Evolutionary conservation across 2,888 invertebrate genomes (phyloP).

Genomic region (Plutella xylostella): DNA sequence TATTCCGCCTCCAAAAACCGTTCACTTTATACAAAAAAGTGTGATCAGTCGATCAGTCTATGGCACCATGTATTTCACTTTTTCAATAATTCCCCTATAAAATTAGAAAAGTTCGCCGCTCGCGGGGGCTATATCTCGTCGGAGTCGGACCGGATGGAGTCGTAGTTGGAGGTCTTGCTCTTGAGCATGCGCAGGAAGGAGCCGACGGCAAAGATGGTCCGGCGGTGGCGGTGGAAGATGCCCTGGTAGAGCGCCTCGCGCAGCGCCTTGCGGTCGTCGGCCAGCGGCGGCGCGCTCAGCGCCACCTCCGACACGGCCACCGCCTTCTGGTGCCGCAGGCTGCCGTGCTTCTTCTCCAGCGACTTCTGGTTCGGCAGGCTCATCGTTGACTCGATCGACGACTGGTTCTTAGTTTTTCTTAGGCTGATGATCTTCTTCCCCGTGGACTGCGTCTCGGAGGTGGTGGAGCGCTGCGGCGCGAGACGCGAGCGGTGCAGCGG

Average conservation of each 20-base stretch:
- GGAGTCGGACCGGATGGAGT: conserved; percentile 75
- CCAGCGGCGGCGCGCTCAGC: conserved; percentile 53
- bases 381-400: conserved; percentile 65
- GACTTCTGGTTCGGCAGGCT: conserved; percentile 66
- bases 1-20: conserved; percentile 23
- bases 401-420: conserved; percentile 62
- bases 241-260: conserved; percentile 82
- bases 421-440: conserved; percentile 56
- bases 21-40: conserved; percentile 33
- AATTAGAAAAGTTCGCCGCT: conserved; percentile 17
- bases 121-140: conserved; percentile 63
- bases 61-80: conserved; percentile 43
- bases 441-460: conserved; percentile 58
- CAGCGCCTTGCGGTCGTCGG: conserved; percentile 75
- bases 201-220: conserved; percentile 81
- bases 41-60: conserved; percentile 52
- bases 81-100: background rate
- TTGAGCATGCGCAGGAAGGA: conserved; percentile 81
- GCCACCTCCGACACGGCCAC: conserved; percentile 72
- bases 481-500: conserved; percentile 59
- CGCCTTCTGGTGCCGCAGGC: conserved; percentile 71
- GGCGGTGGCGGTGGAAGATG: conserved; percentile 80
- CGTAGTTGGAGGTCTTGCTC: conserved; percentile 81
- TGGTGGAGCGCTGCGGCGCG: conserved; percentile 49
- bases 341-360: conserved; percentile 64